phyloP scores from a whole-genome alignment of 1,140 invertebrate species.

The Polypedilum vanderplanki region DNA sequence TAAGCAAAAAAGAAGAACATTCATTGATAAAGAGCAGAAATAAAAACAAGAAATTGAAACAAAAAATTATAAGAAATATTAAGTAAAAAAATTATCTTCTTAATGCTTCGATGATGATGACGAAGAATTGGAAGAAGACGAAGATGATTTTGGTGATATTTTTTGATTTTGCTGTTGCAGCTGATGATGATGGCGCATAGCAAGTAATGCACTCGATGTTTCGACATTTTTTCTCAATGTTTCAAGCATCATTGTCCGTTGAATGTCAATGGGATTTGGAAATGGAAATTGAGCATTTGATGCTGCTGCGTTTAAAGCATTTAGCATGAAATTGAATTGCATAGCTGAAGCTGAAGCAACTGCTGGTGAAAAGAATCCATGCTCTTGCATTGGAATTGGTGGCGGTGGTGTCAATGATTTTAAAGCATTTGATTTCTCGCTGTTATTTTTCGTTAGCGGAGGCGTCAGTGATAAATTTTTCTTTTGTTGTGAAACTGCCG shows the following conservation, averaged over 20 bases:
- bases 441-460: conserved; percentile 9
- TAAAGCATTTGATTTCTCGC: not conserved
- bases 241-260: conserved; percentile 5
- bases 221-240: conserved; percentile 21
- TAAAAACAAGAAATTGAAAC: not conserved
- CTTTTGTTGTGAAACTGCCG: not conserved
- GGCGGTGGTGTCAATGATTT: conserved; percentile 19
- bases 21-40: not conserved
- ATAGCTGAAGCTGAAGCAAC: not conserved
- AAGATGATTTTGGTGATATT: not conserved
- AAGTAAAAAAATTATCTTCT: not conserved
- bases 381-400: not conserved
- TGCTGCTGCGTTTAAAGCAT: conserved; percentile 20
- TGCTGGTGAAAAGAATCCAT: not conserved
- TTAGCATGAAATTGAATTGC: conserved; percentile 2
- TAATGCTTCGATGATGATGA: conserved; percentile 17
- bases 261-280: not conserved
- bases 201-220: not conserved
- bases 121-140: not conserved
- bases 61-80: not conserved
- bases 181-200: not conserved
- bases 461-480: conserved; percentile 11
- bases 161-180: conserved; percentile 13
- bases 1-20: not conserved
- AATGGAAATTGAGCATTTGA: not conserved